These are phyloP conservation scores for Myiozetetes cayanensis DNA, from an alignment of 2,113 vertebrate species.

Conservation along the genomic window DNA sequence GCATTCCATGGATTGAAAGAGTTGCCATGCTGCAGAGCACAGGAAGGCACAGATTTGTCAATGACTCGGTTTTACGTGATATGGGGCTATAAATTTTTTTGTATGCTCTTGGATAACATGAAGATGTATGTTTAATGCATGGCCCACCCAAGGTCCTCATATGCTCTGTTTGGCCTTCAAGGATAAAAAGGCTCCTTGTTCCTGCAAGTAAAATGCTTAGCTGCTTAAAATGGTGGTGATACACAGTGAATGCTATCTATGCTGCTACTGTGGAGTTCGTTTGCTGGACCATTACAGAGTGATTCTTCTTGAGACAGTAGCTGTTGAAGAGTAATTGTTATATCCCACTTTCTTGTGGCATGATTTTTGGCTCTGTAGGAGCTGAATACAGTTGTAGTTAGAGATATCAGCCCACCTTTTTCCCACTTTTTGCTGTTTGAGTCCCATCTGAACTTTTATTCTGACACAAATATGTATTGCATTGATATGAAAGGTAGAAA, in stretches of 20 bases:
- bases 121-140: not conserved
- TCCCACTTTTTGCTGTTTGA: not conserved
- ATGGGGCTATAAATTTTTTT: not conserved
- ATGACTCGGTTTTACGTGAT: not conserved
- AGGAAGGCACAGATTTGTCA: not conserved
- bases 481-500: not conserved
- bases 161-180: not conserved
- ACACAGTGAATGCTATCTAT: not conserved
- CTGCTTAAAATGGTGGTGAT: not conserved
- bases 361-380: not conserved
- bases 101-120: not conserved
- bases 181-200: not conserved
- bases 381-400: not conserved
- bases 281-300: not conserved
- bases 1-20: not conserved
- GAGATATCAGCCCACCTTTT: not conserved
- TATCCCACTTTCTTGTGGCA: not conserved
- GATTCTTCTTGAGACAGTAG: not conserved
- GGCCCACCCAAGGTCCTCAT: not conserved
- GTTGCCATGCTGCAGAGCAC: not conserved
- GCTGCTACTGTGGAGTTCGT: not conserved
- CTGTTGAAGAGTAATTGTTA: not conserved
- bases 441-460: not conserved
- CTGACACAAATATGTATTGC: not conserved
- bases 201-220: not conserved